Evolutionary conservation across 1,140 invertebrate genomes (phyloP).

Genomic region (Cydia fagiglandana): DNA sequence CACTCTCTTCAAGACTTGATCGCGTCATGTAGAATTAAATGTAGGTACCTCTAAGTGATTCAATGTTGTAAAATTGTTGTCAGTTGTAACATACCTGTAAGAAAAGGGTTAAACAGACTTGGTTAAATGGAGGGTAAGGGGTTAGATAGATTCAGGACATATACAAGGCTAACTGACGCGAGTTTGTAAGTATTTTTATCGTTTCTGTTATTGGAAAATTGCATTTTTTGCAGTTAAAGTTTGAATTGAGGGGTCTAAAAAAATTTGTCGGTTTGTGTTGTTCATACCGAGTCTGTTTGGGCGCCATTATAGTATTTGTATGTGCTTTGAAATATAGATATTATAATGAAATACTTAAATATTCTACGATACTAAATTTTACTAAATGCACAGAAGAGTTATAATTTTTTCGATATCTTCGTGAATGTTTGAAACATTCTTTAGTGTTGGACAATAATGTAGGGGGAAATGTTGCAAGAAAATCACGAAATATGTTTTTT

Average conservation of each 20-base stretch:
- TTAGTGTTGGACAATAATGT: constrained; percentile 74
- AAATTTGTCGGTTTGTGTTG: not conserved
- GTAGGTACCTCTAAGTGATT: constrained; percentile 41
- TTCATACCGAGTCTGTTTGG: not conserved
- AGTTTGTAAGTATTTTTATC: not conserved
- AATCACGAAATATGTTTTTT: constrained; percentile 33
- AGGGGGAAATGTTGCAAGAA: constrained; percentile 45
- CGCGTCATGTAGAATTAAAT: constrained; percentile 61
- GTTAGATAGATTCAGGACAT: not conserved
- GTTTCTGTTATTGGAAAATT: not conserved
- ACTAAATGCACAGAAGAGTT: constrained; percentile 29
- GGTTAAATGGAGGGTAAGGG: not conserved
- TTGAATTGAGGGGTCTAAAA: not conserved
- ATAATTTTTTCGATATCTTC: constrained; percentile 22
- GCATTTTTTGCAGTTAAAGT: not conserved
- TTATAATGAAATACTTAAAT: constrained; percentile 17
- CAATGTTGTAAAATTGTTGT: constrained; percentile 64
- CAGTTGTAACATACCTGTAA: constrained; percentile 43
- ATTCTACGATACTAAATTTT: constrained; percentile 15
- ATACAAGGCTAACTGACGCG: not conserved
- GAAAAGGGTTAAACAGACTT: constrained; percentile 24
- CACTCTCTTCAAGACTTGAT: constrained; percentile 67
- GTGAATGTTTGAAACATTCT: constrained; percentile 67
- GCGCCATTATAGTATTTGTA: not conserved
- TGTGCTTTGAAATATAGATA: not conserved